phyloP scores from a whole-genome alignment of 2,113 vertebrate species.

The rat (Rattus norvegicus) region DNA sequence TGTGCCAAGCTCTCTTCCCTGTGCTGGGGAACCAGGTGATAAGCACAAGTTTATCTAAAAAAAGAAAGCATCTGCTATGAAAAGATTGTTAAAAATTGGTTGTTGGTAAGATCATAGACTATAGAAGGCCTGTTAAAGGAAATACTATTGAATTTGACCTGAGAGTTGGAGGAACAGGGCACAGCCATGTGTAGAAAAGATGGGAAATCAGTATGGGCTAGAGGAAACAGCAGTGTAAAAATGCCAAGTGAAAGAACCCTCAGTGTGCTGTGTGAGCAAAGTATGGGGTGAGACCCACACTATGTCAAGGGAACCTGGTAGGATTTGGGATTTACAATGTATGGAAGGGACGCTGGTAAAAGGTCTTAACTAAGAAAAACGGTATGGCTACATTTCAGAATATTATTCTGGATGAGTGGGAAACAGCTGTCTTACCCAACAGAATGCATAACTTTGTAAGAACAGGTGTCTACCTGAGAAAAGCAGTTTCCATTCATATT shows the following conservation, averaged over 20 bases:
- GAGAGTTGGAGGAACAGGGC: neutral
- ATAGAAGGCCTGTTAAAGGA: neutral
- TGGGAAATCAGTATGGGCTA: neutral
- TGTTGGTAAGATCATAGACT: neutral
- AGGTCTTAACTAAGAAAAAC: neutral
- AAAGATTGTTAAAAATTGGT: neutral
- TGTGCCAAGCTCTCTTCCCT: slow-evolving; percentile 60
- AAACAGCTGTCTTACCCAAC: neutral
- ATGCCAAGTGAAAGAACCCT: neutral
- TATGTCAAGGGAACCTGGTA: neutral
- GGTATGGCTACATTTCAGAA: neutral
- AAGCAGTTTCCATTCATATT: neutral
- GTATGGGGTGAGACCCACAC: neutral
- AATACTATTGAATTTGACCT: neutral
- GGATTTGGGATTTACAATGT: neutral
- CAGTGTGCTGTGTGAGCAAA: neutral
- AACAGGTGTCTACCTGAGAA: neutral
- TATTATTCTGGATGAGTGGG: neutral
- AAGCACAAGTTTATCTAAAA: neutral
- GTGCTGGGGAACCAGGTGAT: neutral
- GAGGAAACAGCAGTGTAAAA: neutral
- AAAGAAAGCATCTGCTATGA: neutral
- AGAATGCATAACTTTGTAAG: neutral
- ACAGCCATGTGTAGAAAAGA: neutral
- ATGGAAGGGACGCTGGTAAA: neutral